Percentiles rank a stretch among this genome's conserved stretches.
These are phyloP conservation scores for Geodia barretti DNA, from an alignment of 37 sponge, comb jelly and placozoan species.

Conservation along the genomic window DNA sequence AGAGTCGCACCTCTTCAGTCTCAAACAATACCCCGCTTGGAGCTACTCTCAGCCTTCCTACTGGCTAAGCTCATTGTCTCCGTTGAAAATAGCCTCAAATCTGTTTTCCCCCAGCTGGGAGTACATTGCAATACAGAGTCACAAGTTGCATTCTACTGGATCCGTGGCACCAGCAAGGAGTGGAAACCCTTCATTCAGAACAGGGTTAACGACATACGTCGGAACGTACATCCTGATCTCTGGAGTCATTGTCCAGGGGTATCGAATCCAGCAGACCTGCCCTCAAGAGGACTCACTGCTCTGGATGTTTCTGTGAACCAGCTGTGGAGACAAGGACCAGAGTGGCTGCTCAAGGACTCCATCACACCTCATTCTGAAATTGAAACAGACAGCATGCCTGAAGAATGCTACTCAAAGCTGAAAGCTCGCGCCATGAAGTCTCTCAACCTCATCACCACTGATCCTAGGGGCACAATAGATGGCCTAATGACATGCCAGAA, in stretches of 20 bases:
- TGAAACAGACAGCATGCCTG: conserved; percentile 19
- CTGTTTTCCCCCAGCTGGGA: background rate
- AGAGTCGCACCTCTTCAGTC: conserved; percentile 47
- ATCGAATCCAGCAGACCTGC: conserved; percentile 42
- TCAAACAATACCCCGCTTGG: conserved; percentile 56
- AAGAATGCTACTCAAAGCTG: conserved; percentile 24
- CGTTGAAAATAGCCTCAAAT: conserved; percentile 13
- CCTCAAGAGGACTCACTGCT: conserved; percentile 25
- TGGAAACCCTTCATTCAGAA: conserved; percentile 57
- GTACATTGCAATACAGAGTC: conserved; percentile 57
- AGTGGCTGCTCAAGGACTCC: conserved; percentile 25
- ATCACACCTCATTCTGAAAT: background rate
- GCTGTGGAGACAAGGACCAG: conserved; percentile 48
- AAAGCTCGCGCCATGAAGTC: conserved; percentile 9
- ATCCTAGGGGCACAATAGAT: background rate
- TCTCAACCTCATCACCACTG: conserved; percentile 9
- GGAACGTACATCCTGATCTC: conserved; percentile 25
- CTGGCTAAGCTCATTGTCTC: conserved; percentile 34
- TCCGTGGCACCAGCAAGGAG: conserved; percentile 25
- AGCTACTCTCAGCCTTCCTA: conserved; percentile 39
- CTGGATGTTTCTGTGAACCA: conserved; percentile 40
- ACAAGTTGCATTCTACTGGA: conserved; percentile 59
- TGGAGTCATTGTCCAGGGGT: conserved; percentile 45
- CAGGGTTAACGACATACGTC: conserved; percentile 25
- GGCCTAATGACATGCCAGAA: conserved; percentile 3